These are phyloP conservation scores for Tragelaphus imberbis DNA, from an alignment of 2,113 vertebrate species.

Conservation along the genomic window DNA sequence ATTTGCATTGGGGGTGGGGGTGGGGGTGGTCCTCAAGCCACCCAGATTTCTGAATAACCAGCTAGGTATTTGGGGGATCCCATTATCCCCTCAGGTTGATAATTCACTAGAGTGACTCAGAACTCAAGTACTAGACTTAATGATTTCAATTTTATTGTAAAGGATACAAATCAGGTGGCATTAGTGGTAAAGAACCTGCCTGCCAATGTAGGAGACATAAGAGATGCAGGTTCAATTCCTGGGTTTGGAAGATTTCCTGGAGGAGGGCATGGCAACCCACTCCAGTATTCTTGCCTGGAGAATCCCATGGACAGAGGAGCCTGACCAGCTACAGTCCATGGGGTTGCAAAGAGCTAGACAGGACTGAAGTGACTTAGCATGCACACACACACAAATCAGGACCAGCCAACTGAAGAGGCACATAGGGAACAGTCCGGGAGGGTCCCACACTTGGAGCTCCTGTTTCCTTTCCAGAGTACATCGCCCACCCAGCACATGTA, in stretches of 20 bases:
- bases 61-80: not conserved
- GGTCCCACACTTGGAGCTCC: not conserved
- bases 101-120: not conserved
- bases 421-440: not conserved
- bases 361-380: not conserved
- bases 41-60: not conserved
- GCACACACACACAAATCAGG: not conserved
- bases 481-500: no score
- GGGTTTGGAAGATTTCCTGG: not conserved
- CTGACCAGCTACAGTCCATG: not conserved
- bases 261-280: not conserved
- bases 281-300: not conserved
- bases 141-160: not conserved
- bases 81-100: not conserved
- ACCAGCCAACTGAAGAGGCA: not conserved
- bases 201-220: not conserved
- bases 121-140: not conserved
- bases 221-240: not conserved
- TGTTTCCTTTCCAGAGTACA: not conserved
- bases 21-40: not conserved
- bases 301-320: not conserved
- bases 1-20: not conserved
- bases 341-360: not conserved
- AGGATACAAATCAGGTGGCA: not conserved
- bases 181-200: not conserved